phyloP scores from a whole-genome alignment of 2,888 invertebrate genomes.

The Hypena proboscidalis region DNA sequence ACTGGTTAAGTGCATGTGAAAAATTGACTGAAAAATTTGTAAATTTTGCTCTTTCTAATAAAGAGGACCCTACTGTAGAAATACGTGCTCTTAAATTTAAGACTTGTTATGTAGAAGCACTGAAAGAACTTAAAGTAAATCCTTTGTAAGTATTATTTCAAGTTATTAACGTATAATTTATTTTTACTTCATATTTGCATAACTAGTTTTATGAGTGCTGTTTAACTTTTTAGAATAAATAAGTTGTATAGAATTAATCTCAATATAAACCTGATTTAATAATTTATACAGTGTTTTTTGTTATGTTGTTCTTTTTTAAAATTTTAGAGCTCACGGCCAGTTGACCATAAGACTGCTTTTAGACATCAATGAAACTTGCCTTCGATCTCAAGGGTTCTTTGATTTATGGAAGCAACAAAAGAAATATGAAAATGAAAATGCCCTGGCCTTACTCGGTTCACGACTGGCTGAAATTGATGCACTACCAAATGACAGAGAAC shows the following conservation, averaged over 20 bases:
- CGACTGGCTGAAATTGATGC: conserved; percentile 90
- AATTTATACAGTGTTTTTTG: too few relatives aligned
- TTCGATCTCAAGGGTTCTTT: conserved; percentile 95
- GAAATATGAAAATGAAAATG: conserved; percentile 93
- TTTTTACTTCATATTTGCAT: too few relatives aligned
- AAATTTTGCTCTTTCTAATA: conserved; percentile 91
- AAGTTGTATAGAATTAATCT: too few relatives aligned
- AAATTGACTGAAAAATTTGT: conserved; percentile 94
- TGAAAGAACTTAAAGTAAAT: conserved; percentile 90
- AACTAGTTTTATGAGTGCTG: too few relatives aligned
- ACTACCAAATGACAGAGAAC: conserved; percentile 83
- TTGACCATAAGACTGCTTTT: conserved; percentile 95
- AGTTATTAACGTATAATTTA: too few relatives aligned
- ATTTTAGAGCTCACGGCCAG: conserved; percentile 89
- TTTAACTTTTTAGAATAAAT: too few relatives aligned
- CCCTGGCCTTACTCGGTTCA: conserved; percentile 88
- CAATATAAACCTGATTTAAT: too few relatives aligned
- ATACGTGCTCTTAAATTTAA: conserved; percentile 93
- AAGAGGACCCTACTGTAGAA: conserved; percentile 90
- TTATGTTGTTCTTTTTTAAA: too few relatives aligned
- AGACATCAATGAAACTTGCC: conserved; percentile 96
- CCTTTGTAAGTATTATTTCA: conserved; percentile 88
- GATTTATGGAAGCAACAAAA: conserved; percentile 96
- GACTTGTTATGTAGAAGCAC: conserved; percentile 91
- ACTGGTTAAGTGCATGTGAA: conserved; percentile 97